Conservation (phyloP, 2,113 vertebrate species). For the Pangasianodon gigas region DNA sequence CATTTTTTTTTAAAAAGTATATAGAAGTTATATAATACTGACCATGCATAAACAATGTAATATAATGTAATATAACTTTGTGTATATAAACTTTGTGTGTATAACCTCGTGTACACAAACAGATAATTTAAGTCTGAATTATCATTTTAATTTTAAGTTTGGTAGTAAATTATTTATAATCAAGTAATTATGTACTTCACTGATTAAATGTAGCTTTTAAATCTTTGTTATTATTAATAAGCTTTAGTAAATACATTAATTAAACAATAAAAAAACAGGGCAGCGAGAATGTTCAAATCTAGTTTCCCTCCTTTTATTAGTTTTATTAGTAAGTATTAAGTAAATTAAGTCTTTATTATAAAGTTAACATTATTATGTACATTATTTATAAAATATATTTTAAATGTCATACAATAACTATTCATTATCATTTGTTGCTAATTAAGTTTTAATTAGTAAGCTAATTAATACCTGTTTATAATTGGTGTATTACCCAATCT, state of each 20-base stretch:
- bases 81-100: background rate
- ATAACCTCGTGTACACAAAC: background rate
- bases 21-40: background rate
- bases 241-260: background rate
- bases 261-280: background rate
- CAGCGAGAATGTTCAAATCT: background rate
- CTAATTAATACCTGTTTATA: background rate
- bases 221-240: background rate
- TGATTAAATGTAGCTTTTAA: background rate
- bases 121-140: background rate
- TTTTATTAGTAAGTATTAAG: background rate
- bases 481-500: background rate
- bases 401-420: background rate
- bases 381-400: background rate
- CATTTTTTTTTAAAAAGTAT: too few relatives aligned
- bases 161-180: background rate
- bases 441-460: background rate
- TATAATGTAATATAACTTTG: background rate
- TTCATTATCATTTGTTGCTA: background rate
- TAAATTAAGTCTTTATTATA: background rate
- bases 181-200: background rate
- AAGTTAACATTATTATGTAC: background rate
- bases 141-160: background rate
- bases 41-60: background rate
- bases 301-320: background rate